These are phyloP conservation scores for Melipona quadrifasciata DNA, from an alignment of 1,140 invertebrate genomes.

Conservation along the genomic window DNA sequence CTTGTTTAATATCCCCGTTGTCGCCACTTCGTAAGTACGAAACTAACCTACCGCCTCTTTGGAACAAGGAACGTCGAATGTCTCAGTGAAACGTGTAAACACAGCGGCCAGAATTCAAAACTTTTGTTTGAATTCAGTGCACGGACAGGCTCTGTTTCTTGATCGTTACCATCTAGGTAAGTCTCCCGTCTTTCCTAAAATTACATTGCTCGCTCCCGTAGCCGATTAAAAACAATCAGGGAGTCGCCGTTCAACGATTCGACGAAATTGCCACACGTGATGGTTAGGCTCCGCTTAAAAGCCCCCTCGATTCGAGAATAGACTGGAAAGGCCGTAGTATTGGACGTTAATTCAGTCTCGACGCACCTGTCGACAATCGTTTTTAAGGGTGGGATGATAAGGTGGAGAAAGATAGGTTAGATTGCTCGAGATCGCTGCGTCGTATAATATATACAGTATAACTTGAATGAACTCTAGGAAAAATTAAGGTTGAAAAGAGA, in stretches of 20 bases:
- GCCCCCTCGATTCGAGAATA: slow-evolving; percentile 41
- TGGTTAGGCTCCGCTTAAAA: slow-evolving; percentile 40
- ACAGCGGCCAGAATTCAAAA: neutral
- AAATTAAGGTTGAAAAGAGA: neutral
- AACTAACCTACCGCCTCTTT: neutral
- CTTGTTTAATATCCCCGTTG: neutral
- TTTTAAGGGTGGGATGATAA: slow-evolving; percentile 5
- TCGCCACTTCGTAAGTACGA: too few relatives aligned
- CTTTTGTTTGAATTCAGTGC: neutral
- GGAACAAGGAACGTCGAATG: too few relatives aligned
- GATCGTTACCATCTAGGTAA: neutral
- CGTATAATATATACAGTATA: slow-evolving; percentile 51
- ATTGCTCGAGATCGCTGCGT: slow-evolving; percentile 48
- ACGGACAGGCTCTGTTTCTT: neutral
- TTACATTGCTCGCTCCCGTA: slow-evolving; percentile 34
- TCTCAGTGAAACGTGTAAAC: neutral
- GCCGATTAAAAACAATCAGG: slow-evolving; percentile 51
- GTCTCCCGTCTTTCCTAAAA: slow-evolving; percentile 45
- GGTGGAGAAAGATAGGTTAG: slow-evolving; percentile 53
- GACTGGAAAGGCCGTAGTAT: slow-evolving; percentile 3
- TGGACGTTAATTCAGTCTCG: slow-evolving; percentile 53
- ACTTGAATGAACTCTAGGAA: neutral
- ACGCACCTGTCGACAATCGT: slow-evolving; percentile 60
- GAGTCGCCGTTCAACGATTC: slow-evolving; percentile 16
- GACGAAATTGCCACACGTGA: slow-evolving; percentile 51